Percentiles rank a stretch among this genome's conserved stretches.
Conservation (phyloP, 2,888 invertebrate genomes). For the Cyaniris semiargus region DNA sequence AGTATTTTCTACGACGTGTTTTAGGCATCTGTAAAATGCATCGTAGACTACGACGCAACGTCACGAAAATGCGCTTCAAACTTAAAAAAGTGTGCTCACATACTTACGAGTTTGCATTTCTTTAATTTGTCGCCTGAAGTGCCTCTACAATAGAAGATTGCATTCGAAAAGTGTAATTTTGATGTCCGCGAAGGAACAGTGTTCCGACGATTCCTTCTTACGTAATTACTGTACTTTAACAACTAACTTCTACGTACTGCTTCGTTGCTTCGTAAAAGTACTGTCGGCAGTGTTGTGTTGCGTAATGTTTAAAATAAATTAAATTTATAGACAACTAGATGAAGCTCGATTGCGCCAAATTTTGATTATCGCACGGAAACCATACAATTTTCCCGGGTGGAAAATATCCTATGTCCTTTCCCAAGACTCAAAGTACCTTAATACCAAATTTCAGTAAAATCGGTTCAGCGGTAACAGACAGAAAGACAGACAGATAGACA, state of each 20-base stretch:
- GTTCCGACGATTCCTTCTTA: constrained; percentile 35
- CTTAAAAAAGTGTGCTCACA: not conserved
- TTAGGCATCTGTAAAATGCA: too few species aligned
- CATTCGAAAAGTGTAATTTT: constrained; percentile 27
- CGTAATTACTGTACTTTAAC: constrained; percentile 38
- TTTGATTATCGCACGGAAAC: not conserved
- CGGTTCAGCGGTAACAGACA: too few species aligned
- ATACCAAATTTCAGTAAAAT: too few species aligned
- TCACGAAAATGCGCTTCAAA: not conserved
- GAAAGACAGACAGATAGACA: too few species aligned
- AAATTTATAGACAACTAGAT: not conserved
- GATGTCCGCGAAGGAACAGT: constrained; percentile 28
- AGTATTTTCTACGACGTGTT: too few species aligned
- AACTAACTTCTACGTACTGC: constrained; percentile 33
- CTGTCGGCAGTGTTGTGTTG: not conserved
- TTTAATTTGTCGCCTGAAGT: constrained; percentile 3
- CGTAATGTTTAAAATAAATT: not conserved
- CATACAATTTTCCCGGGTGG: not conserved
- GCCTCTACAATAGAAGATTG: constrained; percentile 21
- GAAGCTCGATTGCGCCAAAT: not conserved
- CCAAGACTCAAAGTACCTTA: too few species aligned
- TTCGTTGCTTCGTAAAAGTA: constrained; percentile 24
- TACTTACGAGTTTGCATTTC: not conserved
- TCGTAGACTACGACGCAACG: too few species aligned
- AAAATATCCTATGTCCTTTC: too few species aligned